Conservation (phyloP, 2,113 vertebrate genomes). For the Podocnemis expansa region DNA sequence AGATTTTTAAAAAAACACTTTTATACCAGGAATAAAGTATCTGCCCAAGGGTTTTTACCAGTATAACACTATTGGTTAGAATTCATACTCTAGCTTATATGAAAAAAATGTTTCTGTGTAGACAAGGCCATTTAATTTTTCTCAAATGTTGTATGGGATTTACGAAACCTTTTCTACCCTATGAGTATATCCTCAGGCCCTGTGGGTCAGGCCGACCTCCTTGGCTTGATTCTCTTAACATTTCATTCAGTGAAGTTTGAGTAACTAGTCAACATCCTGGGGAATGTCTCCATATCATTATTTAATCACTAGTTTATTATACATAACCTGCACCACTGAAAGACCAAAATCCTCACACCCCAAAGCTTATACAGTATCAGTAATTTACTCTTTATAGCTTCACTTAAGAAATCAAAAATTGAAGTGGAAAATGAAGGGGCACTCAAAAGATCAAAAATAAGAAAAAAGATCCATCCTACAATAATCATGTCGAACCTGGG, state of each 20-base stretch:
- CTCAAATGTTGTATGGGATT: background rate
- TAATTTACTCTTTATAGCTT: background rate
- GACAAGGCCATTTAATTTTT: background rate
- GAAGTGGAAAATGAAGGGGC: fast-evolving
- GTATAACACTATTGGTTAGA: background rate
- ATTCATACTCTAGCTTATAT: background rate
- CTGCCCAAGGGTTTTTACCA: background rate
- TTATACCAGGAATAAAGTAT: background rate
- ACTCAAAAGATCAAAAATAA: background rate
- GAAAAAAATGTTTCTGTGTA: background rate
- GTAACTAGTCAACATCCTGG: background rate
- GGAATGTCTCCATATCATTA: background rate
- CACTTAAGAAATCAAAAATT: background rate
- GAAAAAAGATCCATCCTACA: background rate
- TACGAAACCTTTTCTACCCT: background rate
- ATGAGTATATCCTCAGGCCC: background rate
- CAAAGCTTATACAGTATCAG: background rate
- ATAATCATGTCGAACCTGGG: background rate
- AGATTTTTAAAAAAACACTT: background rate
- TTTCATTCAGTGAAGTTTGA: background rate
- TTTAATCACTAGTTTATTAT: background rate
- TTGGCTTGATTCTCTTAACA: background rate
- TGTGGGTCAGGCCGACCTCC: fast-evolving
- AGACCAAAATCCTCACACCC: fast-evolving
- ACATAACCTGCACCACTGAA: background rate